These are phyloP conservation scores for Crossaster papposus DNA, from an alignment of 53 echinoderm and acorn worm genomes.

Conservation along the genomic window DNA sequence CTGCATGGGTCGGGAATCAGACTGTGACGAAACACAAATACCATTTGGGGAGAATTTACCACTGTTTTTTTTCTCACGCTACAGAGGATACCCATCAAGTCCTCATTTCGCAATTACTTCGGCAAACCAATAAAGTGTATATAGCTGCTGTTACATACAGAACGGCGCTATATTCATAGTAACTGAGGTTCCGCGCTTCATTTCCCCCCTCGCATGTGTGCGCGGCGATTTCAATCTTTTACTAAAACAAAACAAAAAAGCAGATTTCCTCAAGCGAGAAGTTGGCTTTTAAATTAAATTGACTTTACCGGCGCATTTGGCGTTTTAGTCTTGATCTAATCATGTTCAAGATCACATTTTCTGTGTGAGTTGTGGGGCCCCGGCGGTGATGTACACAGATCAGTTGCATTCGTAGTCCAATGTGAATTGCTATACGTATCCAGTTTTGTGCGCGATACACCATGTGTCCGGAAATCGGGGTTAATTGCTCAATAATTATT, in stretches of 20 bases:
- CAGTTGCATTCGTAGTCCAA: not conserved
- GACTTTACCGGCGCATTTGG: not conserved
- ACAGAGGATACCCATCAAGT: not conserved
- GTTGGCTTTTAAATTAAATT: slow-evolving; percentile 45
- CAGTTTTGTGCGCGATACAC: no score
- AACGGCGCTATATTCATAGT: not conserved
- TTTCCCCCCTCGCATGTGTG: not conserved
- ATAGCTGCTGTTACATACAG: not conserved
- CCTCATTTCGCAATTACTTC: not conserved
- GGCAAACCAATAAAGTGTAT: not conserved
- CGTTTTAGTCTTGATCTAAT: not conserved
- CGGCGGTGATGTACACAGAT: not conserved
- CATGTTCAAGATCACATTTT: not conserved
- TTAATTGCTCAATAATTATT: no score
- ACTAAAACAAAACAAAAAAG: not conserved
- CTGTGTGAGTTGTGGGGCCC: not conserved
- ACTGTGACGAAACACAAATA: no score
- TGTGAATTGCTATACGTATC: no score
- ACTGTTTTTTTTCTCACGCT: not conserved
- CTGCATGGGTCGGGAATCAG: no score
- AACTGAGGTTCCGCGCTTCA: not conserved
- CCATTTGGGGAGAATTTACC: not conserved
- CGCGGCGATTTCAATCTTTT: not conserved
- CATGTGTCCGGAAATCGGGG: no score
- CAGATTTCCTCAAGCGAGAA: slow-evolving; percentile 4